phyloP scores from a whole-genome alignment of 2,797 vertebrate species.

The Xenopus petersii region DNA sequence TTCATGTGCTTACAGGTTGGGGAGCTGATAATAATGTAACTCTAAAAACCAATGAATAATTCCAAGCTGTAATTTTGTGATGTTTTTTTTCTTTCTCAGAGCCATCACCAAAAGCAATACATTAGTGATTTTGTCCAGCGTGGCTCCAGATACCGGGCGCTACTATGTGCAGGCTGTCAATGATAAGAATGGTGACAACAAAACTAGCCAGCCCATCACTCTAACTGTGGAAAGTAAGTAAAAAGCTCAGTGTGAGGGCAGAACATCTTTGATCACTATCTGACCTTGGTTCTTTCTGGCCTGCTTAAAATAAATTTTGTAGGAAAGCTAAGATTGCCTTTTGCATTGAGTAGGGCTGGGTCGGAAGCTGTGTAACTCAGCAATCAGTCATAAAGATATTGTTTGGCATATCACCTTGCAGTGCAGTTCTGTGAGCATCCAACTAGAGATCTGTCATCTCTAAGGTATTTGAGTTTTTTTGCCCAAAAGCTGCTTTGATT shows the following conservation, averaged over 20 bases:
- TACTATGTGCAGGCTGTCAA: conserved; percentile 97
- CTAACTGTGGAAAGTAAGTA: conserved; percentile 89
- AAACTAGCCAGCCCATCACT: conserved; percentile 90
- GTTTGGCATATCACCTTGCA: too few species aligned
- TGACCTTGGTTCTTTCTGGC: neutral
- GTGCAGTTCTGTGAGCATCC: too few species aligned
- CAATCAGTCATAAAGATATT: neutral
- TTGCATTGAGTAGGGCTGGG: neutral
- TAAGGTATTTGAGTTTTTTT: too few species aligned
- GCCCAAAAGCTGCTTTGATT: too few species aligned
- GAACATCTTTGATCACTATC: neutral
- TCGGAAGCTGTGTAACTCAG: neutral
- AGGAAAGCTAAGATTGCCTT: neutral
- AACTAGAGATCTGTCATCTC: too few species aligned
- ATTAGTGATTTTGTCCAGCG: conserved; percentile 91
- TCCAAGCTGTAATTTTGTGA: neutral
- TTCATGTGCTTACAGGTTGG: too few species aligned
- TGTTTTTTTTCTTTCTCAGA: conserved; percentile 59
- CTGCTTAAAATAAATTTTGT: neutral
- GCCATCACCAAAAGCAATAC: conserved; percentile 95
- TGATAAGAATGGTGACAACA: conserved; percentile 97
- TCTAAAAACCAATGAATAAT: neutral
- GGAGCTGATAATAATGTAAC: neutral
- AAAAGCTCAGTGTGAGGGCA: conserved; percentile 18
- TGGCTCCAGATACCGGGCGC: conserved; percentile 88